Base-by-base conservation (phyloP, 2,797 vertebrate genomes). In the Chloroceryle amazona region DNA sequence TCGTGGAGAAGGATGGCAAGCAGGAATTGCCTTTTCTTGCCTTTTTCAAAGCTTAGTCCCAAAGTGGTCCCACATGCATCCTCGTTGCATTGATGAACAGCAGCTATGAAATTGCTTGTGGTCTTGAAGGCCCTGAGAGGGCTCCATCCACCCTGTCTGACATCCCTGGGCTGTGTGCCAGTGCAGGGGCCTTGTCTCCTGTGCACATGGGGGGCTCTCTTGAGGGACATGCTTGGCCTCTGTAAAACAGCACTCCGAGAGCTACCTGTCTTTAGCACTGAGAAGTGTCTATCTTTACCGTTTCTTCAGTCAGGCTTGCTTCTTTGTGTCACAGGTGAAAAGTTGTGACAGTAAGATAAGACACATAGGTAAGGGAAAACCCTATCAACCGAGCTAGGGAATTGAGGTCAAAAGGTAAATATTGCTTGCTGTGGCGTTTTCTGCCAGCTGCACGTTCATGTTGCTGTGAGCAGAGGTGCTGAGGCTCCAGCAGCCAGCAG, bases 391-490 rank as follows among this genome's bases (percentile, higher is more conserved):
- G 22, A 86, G 8, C 10, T 42, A 28, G 31, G 15, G 10, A 65
- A 86, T 17, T 44, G 33, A 84, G 51, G 73, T 65, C 28, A 70
- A 73, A 75, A 44, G 33, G 35, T 67, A 86, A 86, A 81, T 81
- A 54, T 3, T 70, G 35, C 60, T 84, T 78, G 29, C 49, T 89
- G n/a, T 7, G 4, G 12, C 29, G 31, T 23, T 78, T 83, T 61
- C 55, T 92, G 61, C 61, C 31, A 63, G 65, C 41, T 91, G 23
- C 1, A 4, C 70, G 39, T 52, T 95, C 39, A 25, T 47, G 52
- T 25, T 0, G 0, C 47, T 46, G 5, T 35, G 42, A 93, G 57
- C 9, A 67, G 39, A 73, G 47, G 17, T 54, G 33, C 65, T 78
- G 80, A 74, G 68, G 47, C 31, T 85, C 35, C 3, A 3, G 46